Evolutionary conservation across 1,140 invertebrate genomes (phyloP).

Genomic region (Drosophila takahashii): DNA sequence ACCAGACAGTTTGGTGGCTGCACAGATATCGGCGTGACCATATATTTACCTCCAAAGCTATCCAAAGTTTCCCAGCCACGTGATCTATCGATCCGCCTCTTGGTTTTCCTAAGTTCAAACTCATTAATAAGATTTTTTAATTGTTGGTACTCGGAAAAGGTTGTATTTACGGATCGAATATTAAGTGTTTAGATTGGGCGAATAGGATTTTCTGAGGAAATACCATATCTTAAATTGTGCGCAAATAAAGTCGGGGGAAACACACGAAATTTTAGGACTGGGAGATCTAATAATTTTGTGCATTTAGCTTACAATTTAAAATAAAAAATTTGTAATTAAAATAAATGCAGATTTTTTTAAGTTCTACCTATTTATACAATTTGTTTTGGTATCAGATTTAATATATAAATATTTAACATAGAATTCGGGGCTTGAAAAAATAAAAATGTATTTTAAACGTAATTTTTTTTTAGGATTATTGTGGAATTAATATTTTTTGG

Average conservation of each 20-base stretch:
- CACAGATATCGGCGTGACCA: slow-evolving; percentile 2
- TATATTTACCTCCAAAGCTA: slow-evolving; percentile 13
- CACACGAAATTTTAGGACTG: neutral
- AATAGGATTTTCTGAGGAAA: neutral
- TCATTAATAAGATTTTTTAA: slow-evolving; percentile 15
- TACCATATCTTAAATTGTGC: neutral
- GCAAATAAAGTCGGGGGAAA: neutral
- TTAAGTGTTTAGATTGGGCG: neutral
- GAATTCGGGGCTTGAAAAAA: too few relatives aligned
- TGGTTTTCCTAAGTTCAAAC: slow-evolving; percentile 13
- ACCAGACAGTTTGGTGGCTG: slow-evolving; percentile 39
- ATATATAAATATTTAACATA: too few relatives aligned
- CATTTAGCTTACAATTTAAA: neutral
- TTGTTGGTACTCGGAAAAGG: neutral
- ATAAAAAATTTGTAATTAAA: neutral
- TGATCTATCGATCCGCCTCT: slow-evolving; percentile 5
- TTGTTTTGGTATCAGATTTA: too few relatives aligned
- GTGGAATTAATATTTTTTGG: too few relatives aligned
- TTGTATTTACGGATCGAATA: neutral
- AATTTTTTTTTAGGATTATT: too few relatives aligned
- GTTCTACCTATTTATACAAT: too few relatives aligned
- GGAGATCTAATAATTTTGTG: neutral
- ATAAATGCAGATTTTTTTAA: neutral
- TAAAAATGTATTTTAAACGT: too few relatives aligned
- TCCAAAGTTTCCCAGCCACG: slow-evolving; percentile 33